Evolutionary conservation across 2,113 vertebrate species (phyloP), one percentile per base, ranked within the genome.

Genomic region (Taurulus bubalis): DNA sequence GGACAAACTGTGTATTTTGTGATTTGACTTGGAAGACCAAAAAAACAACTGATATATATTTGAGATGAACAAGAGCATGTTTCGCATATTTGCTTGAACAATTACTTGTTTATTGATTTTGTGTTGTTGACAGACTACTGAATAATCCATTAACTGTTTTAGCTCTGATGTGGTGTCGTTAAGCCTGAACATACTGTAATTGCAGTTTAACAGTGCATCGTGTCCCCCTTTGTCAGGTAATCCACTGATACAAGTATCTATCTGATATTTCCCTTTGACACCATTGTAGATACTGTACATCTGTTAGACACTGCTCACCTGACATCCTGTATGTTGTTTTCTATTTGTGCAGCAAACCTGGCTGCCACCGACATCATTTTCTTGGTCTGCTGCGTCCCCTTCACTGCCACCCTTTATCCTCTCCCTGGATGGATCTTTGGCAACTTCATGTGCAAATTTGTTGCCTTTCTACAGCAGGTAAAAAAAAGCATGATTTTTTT

Each of bases 361-460:
- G 96, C 96, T 0, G 91, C 95, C 47, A 96, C 96, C 6, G 96
- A 96, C 70, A 96, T 96, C 86, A 96, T 96, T 87, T 96, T 96
- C 91, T 67, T 96, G 71, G 94, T 96, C 34, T 96, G 96, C 91
- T 96, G 96, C 34, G 96, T 96, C 53, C 96, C 96, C 24, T 96
- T 96, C 90, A 96, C 95, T 0, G 96, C 96, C 42, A 95, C 96
- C 12, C 94, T 96, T 49, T 96, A 96, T 49, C 96, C 95, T 15
- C 94, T 96, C 22, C 96, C 96, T 4, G 94, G 95, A 40, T 96
- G 96, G 96, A 95, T 96, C 86, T 96, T 96, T 40, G 96, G 96
- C 40, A 95, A 95, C 88, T 96, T 96, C 83, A 96, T 96, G 95
- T 96, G 96, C 92, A 96, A 96, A 87, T 96, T 93, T 94, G 96